phyloP scores from a whole-genome alignment of 2,797 vertebrate genomes.

The Sus cebifrons region DNA sequence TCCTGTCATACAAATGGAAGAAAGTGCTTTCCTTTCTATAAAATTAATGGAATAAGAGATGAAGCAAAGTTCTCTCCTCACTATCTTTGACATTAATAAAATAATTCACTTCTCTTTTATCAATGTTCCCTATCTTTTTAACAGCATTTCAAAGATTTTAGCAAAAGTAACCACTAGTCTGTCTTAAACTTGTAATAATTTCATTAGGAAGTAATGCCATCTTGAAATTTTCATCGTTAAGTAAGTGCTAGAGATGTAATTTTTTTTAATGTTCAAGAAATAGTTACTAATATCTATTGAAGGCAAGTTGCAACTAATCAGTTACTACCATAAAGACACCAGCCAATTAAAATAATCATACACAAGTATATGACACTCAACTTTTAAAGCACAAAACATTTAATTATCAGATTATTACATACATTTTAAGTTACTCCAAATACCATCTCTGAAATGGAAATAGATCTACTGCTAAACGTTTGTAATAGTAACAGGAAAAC shows the following conservation, averaged over 20 bases:
- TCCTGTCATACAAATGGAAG: neutral
- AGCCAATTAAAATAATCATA: constrained; percentile 48
- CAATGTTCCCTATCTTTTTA: constrained; percentile 1
- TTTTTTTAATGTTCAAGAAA: neutral
- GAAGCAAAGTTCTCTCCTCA: neutral
- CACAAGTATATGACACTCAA: neutral
- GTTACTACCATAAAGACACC: neutral
- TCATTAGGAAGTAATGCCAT: constrained; percentile 40
- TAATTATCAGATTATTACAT: constrained; percentile 55
- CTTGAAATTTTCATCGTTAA: constrained; percentile 32
- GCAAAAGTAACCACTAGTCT: neutral
- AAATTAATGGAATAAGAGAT: constrained; percentile 46
- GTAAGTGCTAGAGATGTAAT: neutral
- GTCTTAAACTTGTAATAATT: constrained; percentile 35
- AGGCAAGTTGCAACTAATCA: constrained; percentile 14
- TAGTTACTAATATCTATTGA: constrained; percentile 44
- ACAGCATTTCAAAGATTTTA: constrained; percentile 41
- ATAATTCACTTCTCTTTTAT: constrained; percentile 46
- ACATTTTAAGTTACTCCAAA: neutral
- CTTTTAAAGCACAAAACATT: constrained; percentile 32
- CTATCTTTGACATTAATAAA: constrained; percentile 30
- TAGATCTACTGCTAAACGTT: neutral
- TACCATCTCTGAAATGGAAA: constrained; percentile 41
- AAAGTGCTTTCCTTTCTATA: neutral
- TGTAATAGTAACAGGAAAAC: neutral